phyloP scores from a whole-genome alignment of 2,888 invertebrate species.

The Dynastes hyllus region DNA sequence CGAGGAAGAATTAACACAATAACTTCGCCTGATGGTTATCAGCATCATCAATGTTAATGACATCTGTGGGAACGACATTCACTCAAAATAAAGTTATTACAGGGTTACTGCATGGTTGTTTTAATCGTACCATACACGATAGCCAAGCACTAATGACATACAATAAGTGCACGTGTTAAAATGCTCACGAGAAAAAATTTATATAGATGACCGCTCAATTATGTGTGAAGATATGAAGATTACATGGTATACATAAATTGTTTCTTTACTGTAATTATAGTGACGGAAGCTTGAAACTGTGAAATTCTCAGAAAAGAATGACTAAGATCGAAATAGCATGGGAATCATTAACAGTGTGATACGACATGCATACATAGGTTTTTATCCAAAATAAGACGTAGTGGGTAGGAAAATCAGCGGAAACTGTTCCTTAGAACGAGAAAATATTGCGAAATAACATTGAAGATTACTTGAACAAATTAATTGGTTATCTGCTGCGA shows the following conservation, averaged over 20 bases:
- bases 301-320: conserved; percentile 3
- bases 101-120: conserved; percentile 22
- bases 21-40: conserved; percentile 21
- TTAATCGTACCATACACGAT: conserved; percentile 23
- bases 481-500: too few species aligned
- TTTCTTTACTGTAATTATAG: not conserved
- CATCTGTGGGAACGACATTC: conserved; percentile 43
- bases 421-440: not conserved
- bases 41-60: conserved; percentile 35
- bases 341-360: too few species aligned
- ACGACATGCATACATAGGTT: too few species aligned
- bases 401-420: too few species aligned
- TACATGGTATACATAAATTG: not conserved
- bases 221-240: conserved; percentile 9
- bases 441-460: not conserved
- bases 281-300: too few species aligned
- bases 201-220: conserved; percentile 5
- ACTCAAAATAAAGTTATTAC: conserved; percentile 31
- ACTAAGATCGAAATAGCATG: too few species aligned
- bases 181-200: conserved; percentile 9
- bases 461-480: too few species aligned
- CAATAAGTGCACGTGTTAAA: conserved; percentile 30
- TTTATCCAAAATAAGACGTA: too few species aligned
- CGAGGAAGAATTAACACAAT: not conserved
- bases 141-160: not conserved